Evolutionary conservation across 2,888 invertebrate genomes (phyloP).

Genomic region (Tolmerus cingulatus): DNA sequence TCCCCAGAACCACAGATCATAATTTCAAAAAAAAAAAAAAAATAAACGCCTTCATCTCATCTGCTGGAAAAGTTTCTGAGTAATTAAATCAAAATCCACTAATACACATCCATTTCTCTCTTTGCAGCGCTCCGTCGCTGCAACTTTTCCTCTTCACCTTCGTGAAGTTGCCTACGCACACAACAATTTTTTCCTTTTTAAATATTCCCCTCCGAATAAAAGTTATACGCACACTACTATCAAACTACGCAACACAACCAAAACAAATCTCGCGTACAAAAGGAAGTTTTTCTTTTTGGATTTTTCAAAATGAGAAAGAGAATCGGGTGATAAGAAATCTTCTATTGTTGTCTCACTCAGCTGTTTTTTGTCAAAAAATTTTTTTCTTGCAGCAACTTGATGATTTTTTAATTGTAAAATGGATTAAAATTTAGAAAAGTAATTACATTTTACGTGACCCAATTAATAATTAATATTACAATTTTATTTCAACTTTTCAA

Average conservation of each 20-base stretch:
- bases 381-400: background rate
- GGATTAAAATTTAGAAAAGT: background rate
- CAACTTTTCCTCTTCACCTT: background rate
- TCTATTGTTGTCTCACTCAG: background rate
- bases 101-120: background rate
- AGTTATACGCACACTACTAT: background rate
- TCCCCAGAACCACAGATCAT: too few species aligned
- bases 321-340: conserved; percentile 27
- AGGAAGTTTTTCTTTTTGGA: conserved; percentile 46
- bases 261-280: background rate
- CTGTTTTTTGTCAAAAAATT: background rate
- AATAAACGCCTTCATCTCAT: background rate
- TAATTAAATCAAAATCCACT: background rate
- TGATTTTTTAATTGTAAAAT: background rate
- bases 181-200: background rate
- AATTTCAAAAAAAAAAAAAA: background rate
- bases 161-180: too few species aligned
- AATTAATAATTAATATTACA: background rate
- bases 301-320: conserved; percentile 46
- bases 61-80: background rate
- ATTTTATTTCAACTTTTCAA: background rate
- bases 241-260: background rate
- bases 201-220: background rate
- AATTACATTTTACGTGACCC: background rate
- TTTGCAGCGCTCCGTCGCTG: background rate